These are phyloP conservation scores for Argopecten irradians DNA, from an alignment of 1,140 invertebrate species.

Conservation along the genomic window DNA sequence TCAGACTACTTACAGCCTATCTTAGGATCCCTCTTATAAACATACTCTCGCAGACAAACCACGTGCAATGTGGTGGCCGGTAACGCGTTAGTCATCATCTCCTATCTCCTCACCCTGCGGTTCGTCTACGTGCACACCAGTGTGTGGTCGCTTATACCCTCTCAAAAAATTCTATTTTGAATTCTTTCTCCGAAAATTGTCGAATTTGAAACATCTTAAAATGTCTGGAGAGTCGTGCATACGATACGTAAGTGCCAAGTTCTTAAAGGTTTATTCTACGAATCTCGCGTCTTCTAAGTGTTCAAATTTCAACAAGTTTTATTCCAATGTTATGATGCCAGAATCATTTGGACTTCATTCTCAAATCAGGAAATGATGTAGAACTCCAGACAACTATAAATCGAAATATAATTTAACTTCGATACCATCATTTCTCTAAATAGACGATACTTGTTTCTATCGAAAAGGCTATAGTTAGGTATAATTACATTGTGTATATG, in stretches of 20 bases:
- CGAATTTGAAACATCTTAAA: constrained; percentile 10
- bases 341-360: not conserved
- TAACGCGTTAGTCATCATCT: not conserved
- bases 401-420: not conserved
- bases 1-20: not conserved
- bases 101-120: not conserved
- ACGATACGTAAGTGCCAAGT: not conserved
- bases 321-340: not conserved
- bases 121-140: not conserved
- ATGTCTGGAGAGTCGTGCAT: not conserved
- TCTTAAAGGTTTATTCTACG: not conserved
- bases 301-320: constrained; percentile 2
- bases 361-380: not conserved
- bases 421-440: not conserved
- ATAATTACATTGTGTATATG: too few species aligned
- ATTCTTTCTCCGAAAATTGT: not conserved
- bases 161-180: not conserved
- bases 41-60: not conserved
- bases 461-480: too few species aligned
- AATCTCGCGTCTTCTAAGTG: not conserved
- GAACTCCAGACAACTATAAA: not conserved
- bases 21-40: not conserved
- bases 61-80: constrained; percentile 13
- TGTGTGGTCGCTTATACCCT: constrained; percentile 12
- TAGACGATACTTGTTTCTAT: too few species aligned